These are phyloP conservation scores for Anguilla japonica DNA, from an alignment of 2,113 vertebrate species.

Conservation along the genomic window DNA sequence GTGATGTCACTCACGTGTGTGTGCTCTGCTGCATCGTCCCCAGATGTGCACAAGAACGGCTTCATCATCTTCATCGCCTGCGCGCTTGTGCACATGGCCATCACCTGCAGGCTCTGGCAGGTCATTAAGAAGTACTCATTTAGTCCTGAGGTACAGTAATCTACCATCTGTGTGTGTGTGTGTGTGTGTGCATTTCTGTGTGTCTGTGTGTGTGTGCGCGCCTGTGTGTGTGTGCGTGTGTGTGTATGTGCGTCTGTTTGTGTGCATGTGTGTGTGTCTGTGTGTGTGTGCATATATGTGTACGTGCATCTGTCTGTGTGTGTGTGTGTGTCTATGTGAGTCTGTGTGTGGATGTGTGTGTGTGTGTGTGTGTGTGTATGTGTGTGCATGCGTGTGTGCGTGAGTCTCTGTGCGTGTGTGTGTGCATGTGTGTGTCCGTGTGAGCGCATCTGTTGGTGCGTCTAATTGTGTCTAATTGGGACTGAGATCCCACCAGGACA, in stretches of 20 bases:
- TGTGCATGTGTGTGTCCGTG: too few species aligned
- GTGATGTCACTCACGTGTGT: not conserved
- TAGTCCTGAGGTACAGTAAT: conserved; percentile 78
- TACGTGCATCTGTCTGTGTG: too few species aligned
- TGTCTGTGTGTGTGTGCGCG: conserved; percentile 3
- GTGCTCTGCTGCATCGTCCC: not conserved
- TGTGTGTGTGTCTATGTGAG: too few species aligned
- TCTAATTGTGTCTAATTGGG: too few species aligned
- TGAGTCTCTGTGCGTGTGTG: too few species aligned
- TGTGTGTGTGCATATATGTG: too few species aligned
- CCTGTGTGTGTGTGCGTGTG: conserved; percentile 13
- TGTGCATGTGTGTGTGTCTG: conserved; percentile 13
- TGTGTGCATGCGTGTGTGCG: too few species aligned
- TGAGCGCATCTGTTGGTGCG: too few species aligned
- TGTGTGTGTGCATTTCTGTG: not conserved
- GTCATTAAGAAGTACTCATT: conserved; percentile 76
- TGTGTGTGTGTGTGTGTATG: not conserved
- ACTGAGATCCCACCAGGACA: too few species aligned
- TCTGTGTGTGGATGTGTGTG: too few species aligned
- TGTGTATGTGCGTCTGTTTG: conserved; percentile 22
- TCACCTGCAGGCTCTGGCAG: conserved; percentile 86
- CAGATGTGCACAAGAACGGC: conserved; percentile 83
- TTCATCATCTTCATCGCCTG: conserved; percentile 82
- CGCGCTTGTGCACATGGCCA: conserved; percentile 85
- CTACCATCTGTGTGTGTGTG: not conserved